Evolutionary conservation across 2,797 vertebrate species (phyloP), one percentile per base, ranked within the genome.

Genomic region (Hydrocynus forskahlii): DNA sequence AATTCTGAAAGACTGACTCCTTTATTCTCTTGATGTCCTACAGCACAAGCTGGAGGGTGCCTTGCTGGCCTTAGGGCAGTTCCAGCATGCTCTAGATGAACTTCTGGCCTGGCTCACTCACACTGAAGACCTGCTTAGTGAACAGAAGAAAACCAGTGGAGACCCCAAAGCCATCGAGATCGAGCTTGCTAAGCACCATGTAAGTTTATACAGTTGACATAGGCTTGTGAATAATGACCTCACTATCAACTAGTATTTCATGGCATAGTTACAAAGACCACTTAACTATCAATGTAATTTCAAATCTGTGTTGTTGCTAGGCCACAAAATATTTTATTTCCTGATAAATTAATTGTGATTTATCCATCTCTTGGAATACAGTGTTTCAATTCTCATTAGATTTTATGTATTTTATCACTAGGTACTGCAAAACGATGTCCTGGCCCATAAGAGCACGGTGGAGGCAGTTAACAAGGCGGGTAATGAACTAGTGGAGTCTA

Each of bases 121-220:
- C 83, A 99, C 98, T 0, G 97, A 99, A 89, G 97, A 96, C 55
- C 91, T 98, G 86, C 96, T 99, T 17, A 93, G 91, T 38, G 97
- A 98, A 83, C 97, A 99, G 95, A 96, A 95, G 90, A 94, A 97
- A 54, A 93, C 96, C 43, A 96, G 95, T 69, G 96, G 96, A 81
- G 98, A 99, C 92, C 98, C 97, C 19, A 99, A 99, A 92, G 95
- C 96, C 88, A 97, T 99, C 62, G 98, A 99, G 92, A 98, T 99
- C 23, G 97, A 98, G 89, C 96, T 99, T 0, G 98, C 98, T 86
- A 99, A 99, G 86, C 98, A 99, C 90, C 96, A 99, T 21, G 98
- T 99, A 96, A 0, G 96, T 59, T 68, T 16, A 50, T 35, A 12
- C 23, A 23, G 13, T 70, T 23, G 10, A 60, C n/a, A 55, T 40